Percentiles rank a stretch among this genome's conserved stretches.
Evolutionary conservation across 2,797 vertebrate species (phyloP).

Genomic region (Lepilemur septentrionalis): DNA sequence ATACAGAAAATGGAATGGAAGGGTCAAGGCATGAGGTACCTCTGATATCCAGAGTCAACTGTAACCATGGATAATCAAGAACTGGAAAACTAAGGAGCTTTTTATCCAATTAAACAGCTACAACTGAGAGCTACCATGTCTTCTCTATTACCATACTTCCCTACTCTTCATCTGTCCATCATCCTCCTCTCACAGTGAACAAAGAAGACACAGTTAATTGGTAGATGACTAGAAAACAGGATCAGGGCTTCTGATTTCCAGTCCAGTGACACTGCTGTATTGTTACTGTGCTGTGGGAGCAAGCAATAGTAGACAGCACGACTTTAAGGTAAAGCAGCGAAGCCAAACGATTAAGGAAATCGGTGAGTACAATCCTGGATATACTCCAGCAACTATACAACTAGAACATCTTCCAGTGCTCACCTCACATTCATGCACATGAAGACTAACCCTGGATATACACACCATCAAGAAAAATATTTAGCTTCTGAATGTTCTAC

Average conservation of each 20-base stretch:
- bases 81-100: not conserved
- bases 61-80: not conserved
- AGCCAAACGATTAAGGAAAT: not conserved
- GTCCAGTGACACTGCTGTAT: not conserved
- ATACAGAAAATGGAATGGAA: not conserved
- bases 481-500: slow-evolving; percentile 22
- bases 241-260: not conserved
- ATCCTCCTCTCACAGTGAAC: not conserved
- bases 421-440: not conserved
- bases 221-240: not conserved
- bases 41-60: not conserved
- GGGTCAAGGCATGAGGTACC: not conserved
- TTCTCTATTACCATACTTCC: too few relatives aligned
- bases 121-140: not conserved
- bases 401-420: not conserved
- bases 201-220: not conserved
- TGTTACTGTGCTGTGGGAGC: not conserved
- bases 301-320: not conserved
- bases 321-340: not conserved
- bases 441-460: not conserved
- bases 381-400: not conserved
- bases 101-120: not conserved
- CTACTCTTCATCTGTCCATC: not conserved
- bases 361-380: not conserved
- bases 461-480: slow-evolving; percentile 44